phyloP scores from a whole-genome alignment of 2,797 vertebrate genomes.

The Euthynnus affinis region DNA sequence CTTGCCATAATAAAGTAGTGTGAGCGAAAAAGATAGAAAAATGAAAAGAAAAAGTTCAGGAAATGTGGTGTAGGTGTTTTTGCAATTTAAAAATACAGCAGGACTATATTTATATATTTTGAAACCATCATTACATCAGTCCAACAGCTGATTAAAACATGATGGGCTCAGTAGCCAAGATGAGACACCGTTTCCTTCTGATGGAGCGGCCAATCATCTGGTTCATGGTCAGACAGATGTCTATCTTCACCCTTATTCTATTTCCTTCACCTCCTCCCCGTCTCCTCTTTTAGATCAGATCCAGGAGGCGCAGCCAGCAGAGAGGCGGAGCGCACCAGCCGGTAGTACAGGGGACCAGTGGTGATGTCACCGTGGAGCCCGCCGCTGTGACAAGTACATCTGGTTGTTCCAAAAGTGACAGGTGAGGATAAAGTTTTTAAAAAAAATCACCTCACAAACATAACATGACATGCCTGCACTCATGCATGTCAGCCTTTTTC shows the following conservation, averaged over 20 bases:
- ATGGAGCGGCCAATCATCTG: background rate
- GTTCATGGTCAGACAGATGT: background rate
- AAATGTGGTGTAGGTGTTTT: background rate
- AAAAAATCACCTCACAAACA: slow-evolving; percentile 1
- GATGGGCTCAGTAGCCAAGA: background rate
- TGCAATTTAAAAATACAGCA: background rate
- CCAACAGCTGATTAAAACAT: slow-evolving; percentile 16
- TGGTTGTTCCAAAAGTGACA: slow-evolving; percentile 49
- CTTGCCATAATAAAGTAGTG: background rate
- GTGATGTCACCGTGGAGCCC: slow-evolving; percentile 25
- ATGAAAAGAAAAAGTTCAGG: background rate
- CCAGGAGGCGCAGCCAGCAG: slow-evolving; percentile 71
- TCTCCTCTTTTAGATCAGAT: slow-evolving; percentile 53
- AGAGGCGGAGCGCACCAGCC: slow-evolving; percentile 51
- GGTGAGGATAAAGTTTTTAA: slow-evolving; percentile 72
- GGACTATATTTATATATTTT: background rate
- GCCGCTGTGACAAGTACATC: slow-evolving; percentile 47
- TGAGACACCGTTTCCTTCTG: background rate
- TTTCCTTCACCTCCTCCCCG: background rate
- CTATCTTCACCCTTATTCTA: background rate
- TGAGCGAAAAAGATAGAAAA: background rate
- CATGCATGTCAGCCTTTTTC: background rate
- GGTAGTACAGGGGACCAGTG: slow-evolving; percentile 15
- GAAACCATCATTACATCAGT: background rate
- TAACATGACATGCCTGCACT: slow-evolving; percentile 14